Evolutionary conservation across 2,113 vertebrate genomes (phyloP).

Genomic region (Chionomys nivalis): DNA sequence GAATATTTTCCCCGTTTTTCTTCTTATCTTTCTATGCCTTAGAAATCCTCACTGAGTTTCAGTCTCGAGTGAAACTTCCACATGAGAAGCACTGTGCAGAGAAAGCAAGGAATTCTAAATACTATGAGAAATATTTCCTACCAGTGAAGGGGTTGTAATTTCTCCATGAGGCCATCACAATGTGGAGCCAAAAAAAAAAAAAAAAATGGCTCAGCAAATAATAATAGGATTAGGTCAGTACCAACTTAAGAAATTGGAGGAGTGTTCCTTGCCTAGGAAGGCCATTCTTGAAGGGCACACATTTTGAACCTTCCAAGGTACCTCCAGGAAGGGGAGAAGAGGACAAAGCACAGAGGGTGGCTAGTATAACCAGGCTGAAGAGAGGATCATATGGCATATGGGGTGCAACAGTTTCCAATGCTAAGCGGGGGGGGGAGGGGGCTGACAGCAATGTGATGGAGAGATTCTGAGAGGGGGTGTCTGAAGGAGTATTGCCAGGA

Average conservation of each 20-base stretch:
- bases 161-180: not conserved
- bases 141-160: not conserved
- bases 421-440: not conserved
- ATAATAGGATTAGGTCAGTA: not conserved
- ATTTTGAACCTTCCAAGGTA: not conserved
- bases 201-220: conserved; percentile 12
- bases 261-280: not conserved
- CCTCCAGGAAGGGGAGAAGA: not conserved
- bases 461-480: not conserved
- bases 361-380: not conserved
- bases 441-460: not conserved
- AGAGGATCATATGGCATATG: not conserved
- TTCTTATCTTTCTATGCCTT: not conserved
- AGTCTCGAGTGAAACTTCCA: not conserved
- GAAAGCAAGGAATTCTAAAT: not conserved
- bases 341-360: too few species aligned
- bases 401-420: not conserved
- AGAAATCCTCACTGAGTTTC: not conserved
- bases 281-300: not conserved
- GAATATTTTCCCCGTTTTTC: not conserved
- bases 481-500: not conserved
- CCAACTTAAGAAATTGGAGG: not conserved
- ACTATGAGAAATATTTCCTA: not conserved
- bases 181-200: not conserved
- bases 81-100: not conserved